Percentiles rank a stretch among this genome's conserved stretches.
Evolutionary conservation across 2,797 vertebrate species (phyloP).

Genomic region (Anguilla pacifica): DNA sequence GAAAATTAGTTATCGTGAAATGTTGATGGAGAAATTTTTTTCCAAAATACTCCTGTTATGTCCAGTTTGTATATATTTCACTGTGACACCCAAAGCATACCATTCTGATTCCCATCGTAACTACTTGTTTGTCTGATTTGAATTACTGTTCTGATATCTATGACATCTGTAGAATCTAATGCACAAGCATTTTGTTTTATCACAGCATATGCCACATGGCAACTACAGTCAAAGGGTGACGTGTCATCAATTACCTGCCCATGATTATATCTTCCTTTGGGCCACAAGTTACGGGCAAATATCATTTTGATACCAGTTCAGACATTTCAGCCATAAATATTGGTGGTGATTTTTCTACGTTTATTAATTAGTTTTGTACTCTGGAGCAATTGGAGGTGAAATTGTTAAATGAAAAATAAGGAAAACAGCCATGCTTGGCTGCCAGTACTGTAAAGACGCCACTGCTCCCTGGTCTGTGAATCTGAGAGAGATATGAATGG

Average conservation of each 20-base stretch:
- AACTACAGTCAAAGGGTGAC: background rate
- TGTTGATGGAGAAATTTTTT: background rate
- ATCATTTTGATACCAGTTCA: background rate
- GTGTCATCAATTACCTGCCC: background rate
- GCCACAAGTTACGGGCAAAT: too few species aligned
- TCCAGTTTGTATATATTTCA: background rate
- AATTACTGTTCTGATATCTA: background rate
- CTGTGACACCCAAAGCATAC: background rate
- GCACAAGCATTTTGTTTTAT: background rate
- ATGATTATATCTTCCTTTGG: too few species aligned
- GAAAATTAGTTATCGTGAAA: background rate
- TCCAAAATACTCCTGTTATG: background rate
- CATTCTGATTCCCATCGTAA: background rate
- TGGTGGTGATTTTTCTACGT: too few species aligned
- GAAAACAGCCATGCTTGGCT: slow-evolving; percentile 1
- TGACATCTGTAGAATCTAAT: background rate
- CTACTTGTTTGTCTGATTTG: background rate
- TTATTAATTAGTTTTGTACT: background rate
- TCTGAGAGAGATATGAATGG: slow-evolving; percentile 1
- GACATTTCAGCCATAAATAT: background rate
- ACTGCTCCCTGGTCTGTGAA: background rate
- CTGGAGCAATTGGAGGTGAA: background rate
- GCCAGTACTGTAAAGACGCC: background rate
- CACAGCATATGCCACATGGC: background rate
- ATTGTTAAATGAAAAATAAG: slow-evolving; percentile 1